phyloP scores from a whole-genome alignment of 92 coral and sea anemone genomes.

The Epizoanthus stellaris region DNA sequence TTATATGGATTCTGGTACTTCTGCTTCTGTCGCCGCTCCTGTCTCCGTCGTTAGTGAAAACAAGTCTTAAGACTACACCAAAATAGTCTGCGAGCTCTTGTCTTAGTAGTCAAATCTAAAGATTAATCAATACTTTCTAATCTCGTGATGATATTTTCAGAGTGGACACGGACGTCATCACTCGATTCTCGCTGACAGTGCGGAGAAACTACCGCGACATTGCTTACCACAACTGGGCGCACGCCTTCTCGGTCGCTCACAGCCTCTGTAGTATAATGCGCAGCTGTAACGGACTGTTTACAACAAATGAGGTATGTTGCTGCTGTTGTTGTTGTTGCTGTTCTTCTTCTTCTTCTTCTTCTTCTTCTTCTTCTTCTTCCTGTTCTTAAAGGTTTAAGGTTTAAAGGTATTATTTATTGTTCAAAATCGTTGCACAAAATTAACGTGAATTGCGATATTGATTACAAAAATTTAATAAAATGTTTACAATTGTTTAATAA shows the following conservation, averaged over 20 bases:
- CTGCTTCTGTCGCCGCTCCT: neutral
- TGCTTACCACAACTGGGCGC: conserved; percentile 94
- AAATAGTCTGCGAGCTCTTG: neutral
- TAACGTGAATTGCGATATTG: too few relatives aligned
- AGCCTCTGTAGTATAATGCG: conserved; percentile 72
- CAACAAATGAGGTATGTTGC: conserved; percentile 76
- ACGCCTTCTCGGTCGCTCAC: conserved; percentile 96
- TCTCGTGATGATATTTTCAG: conserved; percentile 47
- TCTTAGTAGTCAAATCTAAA: neutral
- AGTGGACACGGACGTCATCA: conserved; percentile 81
- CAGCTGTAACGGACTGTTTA: conserved; percentile 59
- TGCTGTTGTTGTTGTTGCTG: neutral
- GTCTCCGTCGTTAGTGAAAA: too few relatives aligned
- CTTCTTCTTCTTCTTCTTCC: too few relatives aligned
- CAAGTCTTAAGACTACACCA: neutral
- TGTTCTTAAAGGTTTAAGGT: too few relatives aligned
- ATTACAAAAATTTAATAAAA: too few relatives aligned
- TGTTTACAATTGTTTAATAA: too few relatives aligned
- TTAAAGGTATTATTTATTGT: too few relatives aligned
- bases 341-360: too few relatives aligned
- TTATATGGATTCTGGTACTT: neutral
- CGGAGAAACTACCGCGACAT: conserved; percentile 91
- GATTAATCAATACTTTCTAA: neutral
- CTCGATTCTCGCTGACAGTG: conserved; percentile 86
- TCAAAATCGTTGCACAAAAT: too few relatives aligned